Percentiles rank a stretch among this genome's conserved stretches.
These are phyloP conservation scores for Alces alces DNA, from an alignment of 2,113 vertebrate genomes.

Conservation along the genomic window DNA sequence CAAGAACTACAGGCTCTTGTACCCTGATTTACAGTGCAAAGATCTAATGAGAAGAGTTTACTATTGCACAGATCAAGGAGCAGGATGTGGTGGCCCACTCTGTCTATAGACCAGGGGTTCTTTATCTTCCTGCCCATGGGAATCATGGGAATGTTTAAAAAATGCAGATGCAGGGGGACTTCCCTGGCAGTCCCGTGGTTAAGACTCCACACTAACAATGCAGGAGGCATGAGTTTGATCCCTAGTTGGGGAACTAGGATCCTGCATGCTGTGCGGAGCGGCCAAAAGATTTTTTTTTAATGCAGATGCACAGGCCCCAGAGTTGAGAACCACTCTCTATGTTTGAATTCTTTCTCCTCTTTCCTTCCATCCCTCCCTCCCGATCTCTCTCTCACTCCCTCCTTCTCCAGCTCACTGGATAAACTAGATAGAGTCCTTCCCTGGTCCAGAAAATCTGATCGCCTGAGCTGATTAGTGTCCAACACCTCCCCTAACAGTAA, in stretches of 20 bases:
- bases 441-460: neutral
- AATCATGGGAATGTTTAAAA: neutral
- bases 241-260: neutral
- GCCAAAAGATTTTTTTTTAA: neutral
- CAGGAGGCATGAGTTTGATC: neutral
- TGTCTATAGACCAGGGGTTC: neutral
- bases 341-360: neutral
- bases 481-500: neutral
- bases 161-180: neutral
- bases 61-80: neutral
- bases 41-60: too few relatives aligned
- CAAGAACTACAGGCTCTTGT: neutral
- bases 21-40: neutral
- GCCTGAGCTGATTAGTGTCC: neutral
- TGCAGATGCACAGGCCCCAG: neutral
- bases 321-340: neutral
- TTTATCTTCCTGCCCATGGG: neutral
- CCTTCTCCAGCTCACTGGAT: neutral
- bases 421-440: neutral
- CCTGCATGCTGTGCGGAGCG: neutral
- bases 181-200: rapidly evolving
- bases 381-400: too few relatives aligned
- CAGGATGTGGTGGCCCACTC: neutral
- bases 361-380: neutral
- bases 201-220: neutral